Conservation (phyloP, 2,113 vertebrate species). For the Diadophis punctatus region DNA sequence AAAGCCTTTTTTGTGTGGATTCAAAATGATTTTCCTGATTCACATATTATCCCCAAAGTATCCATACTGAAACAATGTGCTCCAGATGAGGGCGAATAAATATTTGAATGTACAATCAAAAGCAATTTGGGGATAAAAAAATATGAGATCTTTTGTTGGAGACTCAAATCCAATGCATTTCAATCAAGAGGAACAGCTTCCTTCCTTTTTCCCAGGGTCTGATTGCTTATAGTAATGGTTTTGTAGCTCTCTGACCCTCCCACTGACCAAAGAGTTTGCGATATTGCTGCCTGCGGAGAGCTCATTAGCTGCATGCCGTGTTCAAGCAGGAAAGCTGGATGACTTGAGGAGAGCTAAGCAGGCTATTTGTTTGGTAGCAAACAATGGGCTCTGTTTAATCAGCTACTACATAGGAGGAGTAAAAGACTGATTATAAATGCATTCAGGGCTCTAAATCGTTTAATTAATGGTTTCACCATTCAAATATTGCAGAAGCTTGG, state of each 20-base stretch:
- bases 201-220: background rate
- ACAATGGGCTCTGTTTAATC: conserved; percentile 3
- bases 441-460: background rate
- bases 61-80: background rate
- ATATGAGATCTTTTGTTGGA: background rate
- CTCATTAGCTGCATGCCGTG: conserved; percentile 21
- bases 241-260: background rate
- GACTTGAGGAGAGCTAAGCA: background rate
- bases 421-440: background rate
- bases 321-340: background rate
- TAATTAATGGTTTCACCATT: conserved; percentile 14
- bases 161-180: conserved; percentile 5
- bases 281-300: conserved; percentile 21
- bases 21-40: background rate
- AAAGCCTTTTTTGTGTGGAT: background rate
- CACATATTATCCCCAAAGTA: no score
- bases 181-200: conserved; percentile 18
- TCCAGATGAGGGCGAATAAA: background rate
- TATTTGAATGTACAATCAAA: background rate
- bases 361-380: conserved; percentile 18
- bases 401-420: background rate
- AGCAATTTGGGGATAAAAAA: conserved; percentile 9
- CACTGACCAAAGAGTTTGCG: conserved; percentile 20
- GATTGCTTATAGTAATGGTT: conserved; percentile 3
- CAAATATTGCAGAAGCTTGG: conserved; percentile 12